Conservation (phyloP, 53 echinoderm and acorn worm species). For the Stichopus horrens region DNA sequence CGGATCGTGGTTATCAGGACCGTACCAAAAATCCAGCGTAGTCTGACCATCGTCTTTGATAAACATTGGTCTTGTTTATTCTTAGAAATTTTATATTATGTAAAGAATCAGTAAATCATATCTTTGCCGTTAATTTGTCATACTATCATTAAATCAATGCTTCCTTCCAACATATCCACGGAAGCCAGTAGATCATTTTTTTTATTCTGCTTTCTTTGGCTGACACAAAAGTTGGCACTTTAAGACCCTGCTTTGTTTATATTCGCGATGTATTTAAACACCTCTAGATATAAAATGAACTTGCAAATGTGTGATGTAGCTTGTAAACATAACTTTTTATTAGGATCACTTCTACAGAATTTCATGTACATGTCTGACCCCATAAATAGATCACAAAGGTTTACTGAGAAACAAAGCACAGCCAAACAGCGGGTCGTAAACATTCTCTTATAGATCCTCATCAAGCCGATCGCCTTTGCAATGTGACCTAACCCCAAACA, state of each 20-base stretch:
- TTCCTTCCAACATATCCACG: neutral
- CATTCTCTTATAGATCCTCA: conserved; percentile 27
- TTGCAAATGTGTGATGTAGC: conserved; percentile 32
- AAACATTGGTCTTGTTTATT: no score
- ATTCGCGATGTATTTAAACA: conserved; percentile 33
- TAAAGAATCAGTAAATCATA: no score
- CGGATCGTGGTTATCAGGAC: no score
- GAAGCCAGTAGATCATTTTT: neutral
- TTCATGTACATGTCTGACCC: conserved; percentile 44
- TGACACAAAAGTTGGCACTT: conserved; percentile 11
- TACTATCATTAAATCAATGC: neutral
- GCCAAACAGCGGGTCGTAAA: conserved; percentile 40
- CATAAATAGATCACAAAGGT: conserved; percentile 35
- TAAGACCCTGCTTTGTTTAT: conserved; percentile 32
- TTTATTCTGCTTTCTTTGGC: neutral
- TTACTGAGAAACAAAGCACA: conserved; percentile 27
- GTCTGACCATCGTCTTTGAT: no score
- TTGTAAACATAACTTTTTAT: conserved; percentile 35
- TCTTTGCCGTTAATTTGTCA: neutral
- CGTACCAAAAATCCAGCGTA: no score
- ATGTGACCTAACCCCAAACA: conserved; percentile 20
- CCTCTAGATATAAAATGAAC: conserved; percentile 31
- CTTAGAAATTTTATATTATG: no score
- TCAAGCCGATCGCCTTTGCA: conserved; percentile 4
- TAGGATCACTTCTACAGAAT: conserved; percentile 25